Percentiles rank a stretch among this genome's conserved stretches.
phyloP scores from a whole-genome alignment of 1,140 invertebrate genomes.

The Brachystomella parvula region DNA sequence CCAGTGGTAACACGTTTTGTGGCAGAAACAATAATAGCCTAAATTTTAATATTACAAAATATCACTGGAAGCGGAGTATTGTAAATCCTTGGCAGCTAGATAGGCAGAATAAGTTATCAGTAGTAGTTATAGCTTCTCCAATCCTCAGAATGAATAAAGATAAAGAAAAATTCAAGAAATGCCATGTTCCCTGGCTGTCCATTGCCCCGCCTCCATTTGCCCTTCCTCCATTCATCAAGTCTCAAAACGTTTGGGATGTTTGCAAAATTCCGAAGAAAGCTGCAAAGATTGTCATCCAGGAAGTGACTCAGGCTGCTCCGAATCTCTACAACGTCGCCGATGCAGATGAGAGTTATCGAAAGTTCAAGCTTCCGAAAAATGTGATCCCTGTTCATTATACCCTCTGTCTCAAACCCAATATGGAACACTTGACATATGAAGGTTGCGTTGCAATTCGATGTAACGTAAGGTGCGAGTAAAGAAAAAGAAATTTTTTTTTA shows the following conservation, averaged over 20 bases:
- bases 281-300: not conserved
- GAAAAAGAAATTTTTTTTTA: not conserved
- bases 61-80: too few species aligned
- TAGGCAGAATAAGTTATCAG: too few species aligned
- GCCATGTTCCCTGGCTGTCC: too few species aligned
- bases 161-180: too few species aligned
- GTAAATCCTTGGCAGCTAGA: too few species aligned
- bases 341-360: not conserved
- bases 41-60: too few species aligned
- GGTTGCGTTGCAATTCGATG: constrained; percentile 16
- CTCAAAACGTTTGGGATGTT: not conserved
- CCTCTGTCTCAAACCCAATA: constrained; percentile 25
- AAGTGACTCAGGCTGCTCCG: too few species aligned
- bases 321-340: not conserved
- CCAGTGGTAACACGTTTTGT: too few species aligned
- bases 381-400: constrained; percentile 18
- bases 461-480: not conserved
- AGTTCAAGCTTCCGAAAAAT: constrained; percentile 4
- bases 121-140: too few species aligned
- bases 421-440: constrained; percentile 16
- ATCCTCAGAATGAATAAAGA: too few species aligned
- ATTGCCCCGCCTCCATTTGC: not conserved
- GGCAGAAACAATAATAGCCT: too few species aligned
- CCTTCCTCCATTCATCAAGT: not conserved
- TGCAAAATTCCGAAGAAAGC: not conserved